These are phyloP conservation scores for Atherinosoma microstoma DNA, from an alignment of 2,797 vertebrate genomes.

Conservation along the genomic window DNA sequence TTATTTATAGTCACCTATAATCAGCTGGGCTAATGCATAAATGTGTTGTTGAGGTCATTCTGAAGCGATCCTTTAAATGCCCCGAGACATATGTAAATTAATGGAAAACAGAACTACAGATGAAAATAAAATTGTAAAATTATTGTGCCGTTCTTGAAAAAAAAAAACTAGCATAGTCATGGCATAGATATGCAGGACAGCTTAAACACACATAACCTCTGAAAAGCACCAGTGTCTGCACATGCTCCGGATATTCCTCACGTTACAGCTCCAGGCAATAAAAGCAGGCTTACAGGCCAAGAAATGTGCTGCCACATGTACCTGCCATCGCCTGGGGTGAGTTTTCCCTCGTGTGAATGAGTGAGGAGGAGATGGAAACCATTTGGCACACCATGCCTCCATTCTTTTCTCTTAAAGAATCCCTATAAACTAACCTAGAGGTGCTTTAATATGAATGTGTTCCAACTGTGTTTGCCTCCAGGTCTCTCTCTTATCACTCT, in stretches of 20 bases:
- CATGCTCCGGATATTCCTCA: slow-evolving; percentile 67
- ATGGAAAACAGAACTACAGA: slow-evolving; percentile 11
- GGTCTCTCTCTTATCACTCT: slow-evolving; percentile 9
- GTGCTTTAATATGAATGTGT: slow-evolving; percentile 40
- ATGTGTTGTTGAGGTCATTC: slow-evolving; percentile 50
- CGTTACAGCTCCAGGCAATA: slow-evolving; percentile 69
- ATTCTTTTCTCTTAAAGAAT: slow-evolving; percentile 44
- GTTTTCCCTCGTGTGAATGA: slow-evolving; percentile 52
- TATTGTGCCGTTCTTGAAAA: background rate
- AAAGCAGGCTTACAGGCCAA: slow-evolving; percentile 64
- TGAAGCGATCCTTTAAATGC: slow-evolving; percentile 27
- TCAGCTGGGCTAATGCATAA: slow-evolving; percentile 41
- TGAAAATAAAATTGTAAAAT: background rate
- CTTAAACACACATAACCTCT: slow-evolving; percentile 6
- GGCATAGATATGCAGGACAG: slow-evolving; percentile 2
- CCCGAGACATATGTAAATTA: slow-evolving; percentile 3
- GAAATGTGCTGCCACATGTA: slow-evolving; percentile 71
- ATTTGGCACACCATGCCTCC: slow-evolving; percentile 51
- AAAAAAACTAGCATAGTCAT: slow-evolving; percentile 3
- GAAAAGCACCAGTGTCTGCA: slow-evolving; percentile 39
- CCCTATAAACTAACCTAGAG: slow-evolving; percentile 47
- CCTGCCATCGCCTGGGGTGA: slow-evolving; percentile 61
- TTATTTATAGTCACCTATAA: slow-evolving; percentile 61
- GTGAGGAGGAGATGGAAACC: slow-evolving; percentile 56
- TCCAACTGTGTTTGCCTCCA: slow-evolving; percentile 29